Base-by-base conservation (phyloP, 1,140 invertebrate species). In the Oryzaephilus surinamensis region DNA sequence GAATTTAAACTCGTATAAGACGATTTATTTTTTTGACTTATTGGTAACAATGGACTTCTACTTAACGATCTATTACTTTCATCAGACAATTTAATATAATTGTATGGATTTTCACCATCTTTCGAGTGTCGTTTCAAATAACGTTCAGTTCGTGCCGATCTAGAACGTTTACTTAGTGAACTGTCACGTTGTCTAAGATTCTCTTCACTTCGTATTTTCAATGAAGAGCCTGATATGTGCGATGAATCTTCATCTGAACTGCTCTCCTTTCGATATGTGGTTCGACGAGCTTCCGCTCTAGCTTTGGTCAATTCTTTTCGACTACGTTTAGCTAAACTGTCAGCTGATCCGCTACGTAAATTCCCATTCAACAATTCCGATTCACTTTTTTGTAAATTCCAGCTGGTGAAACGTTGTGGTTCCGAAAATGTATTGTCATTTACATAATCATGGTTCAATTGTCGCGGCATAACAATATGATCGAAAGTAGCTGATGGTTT, bases 181-280 rank as follows among this genome's bases (percentile, higher is more conserved):
- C 70, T 72, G 26, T 70, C 73, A 46, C 69, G 66, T 20, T 64
- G 64, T 52, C 70, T 73, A 29, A 74, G 64, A 37, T 71, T 78
- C 48, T 79, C 78, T 36, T 79, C 78, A 55, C 74, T 79, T 49
- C 73, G 65, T 50, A 79, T 76, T 49, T 70, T 67, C 4, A 72
- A 73, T 7, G 76, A 73, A 7, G 77, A 79, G 46, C 70, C 73
- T 1, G 77, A 79, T 39, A 69, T 70, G 32, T 73, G 58, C n/a
- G n/a, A n/a, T 18, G 71, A 75, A 47, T 81, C 79, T 45, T 84
- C 83, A 41, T 81, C 79, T 28, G 79, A 82, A 52, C 79, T 83
- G 15, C 75, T 77, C n/a, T 71, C 69, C n/a, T 65, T 62, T 54
- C 65, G 64, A 34, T 73, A 56, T 28, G 67, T 69, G 27, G 68